phyloP scores from a whole-genome alignment of 2,113 vertebrate genomes.

The Camarhynchus parvulus region DNA sequence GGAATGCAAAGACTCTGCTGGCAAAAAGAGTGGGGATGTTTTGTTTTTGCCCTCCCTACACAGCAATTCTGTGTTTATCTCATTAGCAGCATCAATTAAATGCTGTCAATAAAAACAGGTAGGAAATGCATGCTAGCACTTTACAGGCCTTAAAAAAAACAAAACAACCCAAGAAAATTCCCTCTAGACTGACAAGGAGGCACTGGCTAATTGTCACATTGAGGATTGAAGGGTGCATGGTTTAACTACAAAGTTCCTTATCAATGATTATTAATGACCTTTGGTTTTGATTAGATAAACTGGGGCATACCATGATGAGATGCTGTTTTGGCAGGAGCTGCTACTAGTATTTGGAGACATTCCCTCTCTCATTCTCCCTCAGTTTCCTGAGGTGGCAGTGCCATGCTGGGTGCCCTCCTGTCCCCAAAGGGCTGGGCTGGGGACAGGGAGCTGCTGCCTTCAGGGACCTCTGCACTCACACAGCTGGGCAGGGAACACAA shows the following conservation, averaged over 20 bases:
- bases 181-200: background rate
- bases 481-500: background rate
- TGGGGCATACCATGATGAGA: background rate
- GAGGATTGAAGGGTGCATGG: background rate
- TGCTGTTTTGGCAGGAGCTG: background rate
- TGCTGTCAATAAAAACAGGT: background rate
- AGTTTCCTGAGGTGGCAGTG: background rate
- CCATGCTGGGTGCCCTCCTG: background rate
- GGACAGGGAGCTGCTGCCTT: background rate
- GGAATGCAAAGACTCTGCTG: background rate
- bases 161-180: background rate
- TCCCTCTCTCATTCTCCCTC: background rate
- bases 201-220: background rate
- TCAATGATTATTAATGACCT: background rate
- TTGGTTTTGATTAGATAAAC: background rate
- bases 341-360: background rate
- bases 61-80: background rate
- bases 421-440: background rate
- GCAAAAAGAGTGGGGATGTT: background rate
- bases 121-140: background rate
- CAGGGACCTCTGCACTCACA: background rate
- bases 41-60: background rate
- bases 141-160: background rate
- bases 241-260: background rate
- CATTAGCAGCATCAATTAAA: background rate